Evolutionary conservation across 2,797 vertebrate species (phyloP), one percentile per base, ranked within the genome.

Genomic region (Labroides dimidiatus): DNA sequence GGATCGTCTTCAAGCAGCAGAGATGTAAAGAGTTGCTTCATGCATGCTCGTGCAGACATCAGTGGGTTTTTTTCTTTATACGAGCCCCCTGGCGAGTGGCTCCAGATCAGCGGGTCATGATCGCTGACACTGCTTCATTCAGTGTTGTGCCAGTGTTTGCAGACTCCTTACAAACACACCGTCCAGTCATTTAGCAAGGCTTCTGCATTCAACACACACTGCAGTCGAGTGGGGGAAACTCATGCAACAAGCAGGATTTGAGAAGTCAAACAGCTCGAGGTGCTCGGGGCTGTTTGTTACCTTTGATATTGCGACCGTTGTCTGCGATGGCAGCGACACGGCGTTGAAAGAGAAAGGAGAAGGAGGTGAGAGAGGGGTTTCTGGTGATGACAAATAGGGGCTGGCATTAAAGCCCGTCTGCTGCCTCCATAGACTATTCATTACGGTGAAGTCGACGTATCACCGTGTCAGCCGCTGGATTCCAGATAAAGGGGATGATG

Each of bases 271-370:
- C 23, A 64, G 56, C 21, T 75, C 62, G 88, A 58, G 74, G 74
- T 64, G 78, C 88, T 87, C 83, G 74, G 74, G 88, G 52, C 70
- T 19, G 81, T 68, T 76, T 65, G 85, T 97, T 99, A 99, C 97
- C 97, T 99, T 96, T 97, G 75, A 96, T 91, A 94, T 93, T 96
- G 91, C 95, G 96, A 86, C 97, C 97, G 93, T 97, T 98, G 93
- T 99, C 97, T 99, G 96, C 72, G 92, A 93, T 88, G 55, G 63
- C 75, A 47, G 94, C 90, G 89, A 91, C 87, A 78, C 64, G 73
- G 69, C 72, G 77, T 61, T 10, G 33, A 50, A 56, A 64, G 67
- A 49, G 56, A 63, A 49, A 82, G 62, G 76, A 64, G 64, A 48
- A 33, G 50, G 52, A 64, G 60, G 63, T 70, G 75, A 84, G 80